Percentiles rank a stretch among this genome's conserved stretches.
phyloP scores from a whole-genome alignment of 2,797 vertebrate genomes.

The Propithecus deckenii region DNA sequence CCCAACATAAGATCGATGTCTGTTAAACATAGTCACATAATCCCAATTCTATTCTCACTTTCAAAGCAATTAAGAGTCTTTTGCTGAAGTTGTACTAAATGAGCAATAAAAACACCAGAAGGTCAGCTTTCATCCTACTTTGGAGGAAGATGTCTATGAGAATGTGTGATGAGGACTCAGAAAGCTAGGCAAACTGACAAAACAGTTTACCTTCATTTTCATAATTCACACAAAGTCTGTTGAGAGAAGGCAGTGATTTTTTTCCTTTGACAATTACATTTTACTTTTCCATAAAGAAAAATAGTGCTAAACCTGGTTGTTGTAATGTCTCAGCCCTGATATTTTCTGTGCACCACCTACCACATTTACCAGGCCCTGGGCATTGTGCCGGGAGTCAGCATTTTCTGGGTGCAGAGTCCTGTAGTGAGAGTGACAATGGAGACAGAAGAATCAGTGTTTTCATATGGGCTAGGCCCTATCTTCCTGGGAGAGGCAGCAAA shows the following conservation, averaged over 20 bases:
- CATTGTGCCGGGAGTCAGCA: too few species aligned
- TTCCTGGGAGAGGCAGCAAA: not conserved
- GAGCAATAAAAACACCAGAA: not conserved
- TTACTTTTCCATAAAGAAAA: not conserved
- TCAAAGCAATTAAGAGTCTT: slow-evolving; percentile 27
- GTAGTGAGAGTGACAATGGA: not conserved
- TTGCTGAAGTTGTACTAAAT: not conserved
- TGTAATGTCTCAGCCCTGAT: not conserved
- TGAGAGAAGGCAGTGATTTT: not conserved
- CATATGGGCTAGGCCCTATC: not conserved
- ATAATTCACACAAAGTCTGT: not conserved
- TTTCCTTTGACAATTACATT: not conserved
- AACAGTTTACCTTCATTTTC: not conserved
- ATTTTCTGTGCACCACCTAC: not conserved
- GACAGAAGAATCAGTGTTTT: not conserved
- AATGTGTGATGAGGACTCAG: not conserved
- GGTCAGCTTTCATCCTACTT: not conserved
- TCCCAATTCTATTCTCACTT: not conserved
- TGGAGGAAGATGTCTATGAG: not conserved
- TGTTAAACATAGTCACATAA: slow-evolving; percentile 9
- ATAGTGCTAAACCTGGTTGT: not conserved
- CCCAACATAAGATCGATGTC: not conserved
- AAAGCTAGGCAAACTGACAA: not conserved
- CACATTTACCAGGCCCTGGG: not conserved
- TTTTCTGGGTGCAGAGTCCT: not conserved